Base-by-base conservation (phyloP, 2,113 vertebrate genomes). In the Silurus meridionalis region DNA sequence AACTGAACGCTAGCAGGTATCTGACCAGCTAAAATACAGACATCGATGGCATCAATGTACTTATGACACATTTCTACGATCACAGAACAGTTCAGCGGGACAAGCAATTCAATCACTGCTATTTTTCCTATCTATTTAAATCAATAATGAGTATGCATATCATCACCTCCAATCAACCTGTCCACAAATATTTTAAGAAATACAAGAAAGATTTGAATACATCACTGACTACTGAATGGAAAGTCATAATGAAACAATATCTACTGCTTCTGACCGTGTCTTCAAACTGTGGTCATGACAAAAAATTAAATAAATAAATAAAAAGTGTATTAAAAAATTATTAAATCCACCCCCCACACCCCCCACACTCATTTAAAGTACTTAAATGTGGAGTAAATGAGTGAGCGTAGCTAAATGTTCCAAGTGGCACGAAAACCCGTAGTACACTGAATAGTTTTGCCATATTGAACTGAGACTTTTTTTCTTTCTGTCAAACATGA, bases 161-260 rank as follows among this genome's bases (percentile, higher is more conserved):
- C 1, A 37, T 37, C 37, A 37, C 37, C 37, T 37, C 37, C 37
- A 37, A 37, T 37, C 37, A 37, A 37, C 37, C 2, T 37, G 37
- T 37, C 37, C 37, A 37, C 37, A 37, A 15, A 71, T 71, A 83
- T 83, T 83, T 71, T 66, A 83, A 28, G 69, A 25, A 60, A 37
- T 37, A 37, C 21, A 63, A 63, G 61, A 23, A 63, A 63, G 7
- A 63, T 63, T 21, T 63, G 21, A 63, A 63, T 61, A 61, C 90
- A 91, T 91, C 74, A 89, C 85, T 91, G 75, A 61, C 57, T 79
- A 85, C 37, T 89, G 48, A 84, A 84, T 81, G 60, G 55, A 79
- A 66, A 61, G 78, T 82, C 85, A 69, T 77, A 37, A 55, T 37
- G 23, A 87, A 83, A 82, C 48, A 28, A 37, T 28, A 37, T 23